A percentile compares a stretch with the other conserved stretches of the same genome.
Evolutionary conservation across 2,797 vertebrate species (phyloP).

Genomic region (Crocodylus rhombifer): DNA sequence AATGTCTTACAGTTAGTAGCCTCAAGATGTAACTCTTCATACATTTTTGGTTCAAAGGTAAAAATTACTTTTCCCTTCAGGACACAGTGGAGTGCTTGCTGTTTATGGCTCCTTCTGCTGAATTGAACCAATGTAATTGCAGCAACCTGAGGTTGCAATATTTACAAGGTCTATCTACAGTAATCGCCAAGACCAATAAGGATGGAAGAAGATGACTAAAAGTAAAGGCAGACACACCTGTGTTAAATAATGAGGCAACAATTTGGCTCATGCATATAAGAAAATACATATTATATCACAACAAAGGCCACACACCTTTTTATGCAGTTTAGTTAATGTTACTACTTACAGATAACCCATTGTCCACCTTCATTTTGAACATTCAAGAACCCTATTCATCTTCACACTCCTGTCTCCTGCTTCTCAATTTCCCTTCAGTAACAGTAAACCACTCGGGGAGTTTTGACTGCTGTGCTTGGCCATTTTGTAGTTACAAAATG

Average conservation of each 20-base stretch:
- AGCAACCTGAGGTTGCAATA: conserved; percentile 80
- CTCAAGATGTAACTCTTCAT: conserved; percentile 78
- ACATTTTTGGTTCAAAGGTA: conserved; percentile 85
- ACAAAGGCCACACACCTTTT: conserved; percentile 86
- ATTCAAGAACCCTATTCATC: conserved; percentile 78
- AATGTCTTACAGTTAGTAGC: conserved; percentile 81
- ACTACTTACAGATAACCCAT: conserved; percentile 86
- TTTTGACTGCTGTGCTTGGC: conserved; percentile 62
- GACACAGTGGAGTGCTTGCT: conserved; percentile 77
- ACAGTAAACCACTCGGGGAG: conserved; percentile 65
- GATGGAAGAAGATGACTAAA: conserved; percentile 79
- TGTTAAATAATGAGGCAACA: conserved; percentile 84
- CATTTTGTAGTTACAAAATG: conserved; percentile 61
- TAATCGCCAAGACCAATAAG: conserved; percentile 80
- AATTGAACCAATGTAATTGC: conserved; percentile 77
- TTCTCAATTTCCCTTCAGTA: conserved; percentile 68
- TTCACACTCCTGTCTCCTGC: conserved; percentile 79
- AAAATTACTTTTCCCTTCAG: conserved; percentile 81
- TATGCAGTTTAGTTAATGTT: conserved; percentile 84
- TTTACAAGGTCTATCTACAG: conserved; percentile 87
- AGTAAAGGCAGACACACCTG: conserved; percentile 81
- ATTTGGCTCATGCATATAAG: conserved; percentile 88
- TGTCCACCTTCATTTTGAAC: conserved; percentile 82
- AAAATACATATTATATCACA: conserved; percentile 86
- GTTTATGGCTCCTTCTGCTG: conserved; percentile 73